These are phyloP conservation scores for Cisticola juncidis DNA, from an alignment of 2,113 vertebrate genomes.

Conservation along the genomic window DNA sequence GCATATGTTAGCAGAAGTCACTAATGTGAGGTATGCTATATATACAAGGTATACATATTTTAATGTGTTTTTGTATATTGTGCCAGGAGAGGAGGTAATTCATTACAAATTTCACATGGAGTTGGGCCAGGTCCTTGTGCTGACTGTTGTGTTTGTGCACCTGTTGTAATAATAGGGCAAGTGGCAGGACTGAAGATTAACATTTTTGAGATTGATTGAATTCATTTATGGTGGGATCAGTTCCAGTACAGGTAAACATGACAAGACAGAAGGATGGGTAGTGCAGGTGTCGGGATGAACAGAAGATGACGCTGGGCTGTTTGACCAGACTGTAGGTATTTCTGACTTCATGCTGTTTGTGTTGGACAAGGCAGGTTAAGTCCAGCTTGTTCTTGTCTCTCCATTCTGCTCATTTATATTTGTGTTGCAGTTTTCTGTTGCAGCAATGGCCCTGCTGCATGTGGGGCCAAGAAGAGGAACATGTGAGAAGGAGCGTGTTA, in stretches of 20 bases:
- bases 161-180: not conserved
- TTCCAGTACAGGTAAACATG: not conserved
- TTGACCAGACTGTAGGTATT: not conserved
- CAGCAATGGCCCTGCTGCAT: not conserved
- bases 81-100: not conserved
- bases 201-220: not conserved
- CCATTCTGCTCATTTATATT: not conserved
- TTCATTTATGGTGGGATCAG: not conserved
- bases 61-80: not conserved
- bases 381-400: not conserved
- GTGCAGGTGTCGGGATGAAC: not conserved
- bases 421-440: not conserved
- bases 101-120: not conserved
- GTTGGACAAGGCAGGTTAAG: not conserved
- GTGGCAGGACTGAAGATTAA: not conserved
- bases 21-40: not conserved
- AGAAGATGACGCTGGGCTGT: not conserved
- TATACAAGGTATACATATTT: not conserved
- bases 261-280: not conserved
- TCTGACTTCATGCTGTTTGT: not conserved
- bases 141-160: not conserved
- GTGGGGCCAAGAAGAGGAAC: not conserved
- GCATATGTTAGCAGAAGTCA: not conserved
- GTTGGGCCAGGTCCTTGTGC: not conserved
- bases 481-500: accelerated